Percentiles rank a stretch among this genome's conserved stretches.
These are phyloP conservation scores for Drosophila aff. DNA, from an alignment of 1,140 invertebrate species.

Conservation along the genomic window DNA sequence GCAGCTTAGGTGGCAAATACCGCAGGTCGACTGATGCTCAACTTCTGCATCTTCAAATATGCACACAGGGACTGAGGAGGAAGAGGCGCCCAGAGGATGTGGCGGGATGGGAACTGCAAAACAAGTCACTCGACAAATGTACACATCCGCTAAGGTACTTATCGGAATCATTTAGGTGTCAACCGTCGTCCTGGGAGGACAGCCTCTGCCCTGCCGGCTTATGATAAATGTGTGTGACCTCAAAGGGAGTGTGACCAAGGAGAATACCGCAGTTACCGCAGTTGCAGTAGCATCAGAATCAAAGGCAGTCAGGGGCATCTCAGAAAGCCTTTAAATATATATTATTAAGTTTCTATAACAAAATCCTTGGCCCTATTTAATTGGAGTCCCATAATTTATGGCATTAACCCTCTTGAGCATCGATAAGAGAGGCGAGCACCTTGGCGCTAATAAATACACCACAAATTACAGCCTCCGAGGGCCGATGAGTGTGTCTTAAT, in stretches of 20 bases:
- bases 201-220: constrained; percentile 5
- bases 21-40: constrained; percentile 51
- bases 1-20: constrained; percentile 61
- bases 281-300: background rate
- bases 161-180: constrained; percentile 38
- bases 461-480: constrained; percentile 20
- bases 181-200: background rate
- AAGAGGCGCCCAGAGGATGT: background rate
- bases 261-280: constrained; percentile 2
- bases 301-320: background rate
- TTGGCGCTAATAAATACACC: constrained; percentile 26
- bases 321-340: background rate
- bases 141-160: constrained; percentile 29
- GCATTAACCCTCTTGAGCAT: background rate
- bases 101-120: constrained; percentile 39
- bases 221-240: constrained; percentile 20
- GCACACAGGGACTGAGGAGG: constrained; percentile 17
- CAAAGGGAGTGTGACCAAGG: background rate
- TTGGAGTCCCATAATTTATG: constrained; percentile 7
- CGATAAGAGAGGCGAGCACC: background rate
- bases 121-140: constrained; percentile 71
- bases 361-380: background rate
- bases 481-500: constrained; percentile 28
- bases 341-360: background rate
- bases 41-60: constrained; percentile 50